Conservation (phyloP, 1,140 invertebrate species). For the Trichoplusia ni region DNA sequence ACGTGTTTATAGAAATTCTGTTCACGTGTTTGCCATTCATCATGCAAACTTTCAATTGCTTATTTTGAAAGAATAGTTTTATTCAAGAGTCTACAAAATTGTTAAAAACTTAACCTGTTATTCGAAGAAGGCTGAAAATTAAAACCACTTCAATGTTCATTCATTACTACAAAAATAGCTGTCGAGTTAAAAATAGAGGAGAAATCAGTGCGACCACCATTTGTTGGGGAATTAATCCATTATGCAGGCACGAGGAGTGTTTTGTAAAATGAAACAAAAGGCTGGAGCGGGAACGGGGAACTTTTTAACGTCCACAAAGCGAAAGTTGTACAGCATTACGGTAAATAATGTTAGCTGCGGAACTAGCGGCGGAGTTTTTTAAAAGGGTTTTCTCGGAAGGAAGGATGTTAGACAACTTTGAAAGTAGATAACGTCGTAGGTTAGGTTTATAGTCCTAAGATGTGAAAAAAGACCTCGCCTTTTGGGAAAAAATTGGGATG, state of each 20-base stretch:
- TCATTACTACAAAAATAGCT: background rate
- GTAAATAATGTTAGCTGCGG: background rate
- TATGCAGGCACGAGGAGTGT: slow-evolving; percentile 1
- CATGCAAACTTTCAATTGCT: too few relatives aligned
- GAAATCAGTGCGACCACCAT: background rate
- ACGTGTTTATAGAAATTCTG: too few relatives aligned
- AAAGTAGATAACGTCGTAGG: background rate
- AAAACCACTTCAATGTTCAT: background rate
- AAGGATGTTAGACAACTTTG: background rate
- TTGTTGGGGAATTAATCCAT: slow-evolving; percentile 17
- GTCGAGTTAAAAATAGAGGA: background rate
- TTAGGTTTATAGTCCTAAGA: too few relatives aligned
- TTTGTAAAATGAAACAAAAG: slow-evolving; percentile 16
- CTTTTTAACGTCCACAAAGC: background rate
- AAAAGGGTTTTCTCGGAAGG: background rate
- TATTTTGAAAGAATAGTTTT: too few relatives aligned
- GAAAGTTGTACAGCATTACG: background rate
- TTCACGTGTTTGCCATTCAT: too few relatives aligned
- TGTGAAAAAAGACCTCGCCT: too few relatives aligned
- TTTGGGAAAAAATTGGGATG: too few relatives aligned
- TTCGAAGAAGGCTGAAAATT: background rate
- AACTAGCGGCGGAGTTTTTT: background rate
- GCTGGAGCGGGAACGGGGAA: background rate
- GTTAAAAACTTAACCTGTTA: too few relatives aligned
- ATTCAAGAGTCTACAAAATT: too few relatives aligned